These are phyloP conservation scores for Nomia melanderi DNA, from an alignment of 1,140 invertebrate species.

Conservation along the genomic window DNA sequence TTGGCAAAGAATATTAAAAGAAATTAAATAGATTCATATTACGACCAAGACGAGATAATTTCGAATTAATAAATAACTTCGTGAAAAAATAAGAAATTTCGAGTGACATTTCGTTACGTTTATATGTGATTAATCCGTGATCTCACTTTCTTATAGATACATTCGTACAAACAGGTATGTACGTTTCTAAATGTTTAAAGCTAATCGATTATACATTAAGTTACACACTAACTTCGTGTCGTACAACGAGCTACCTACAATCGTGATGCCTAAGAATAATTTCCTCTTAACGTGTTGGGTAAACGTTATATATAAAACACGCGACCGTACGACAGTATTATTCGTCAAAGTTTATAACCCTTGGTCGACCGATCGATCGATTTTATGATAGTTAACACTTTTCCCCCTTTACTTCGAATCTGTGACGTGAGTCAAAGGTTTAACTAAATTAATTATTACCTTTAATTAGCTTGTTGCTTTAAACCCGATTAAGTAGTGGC, in stretches of 20 bases:
- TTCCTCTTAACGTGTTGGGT: conserved; percentile 43
- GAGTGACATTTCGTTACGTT: conserved; percentile 16
- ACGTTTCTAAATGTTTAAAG: conserved; percentile 53
- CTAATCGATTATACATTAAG: conserved; percentile 50
- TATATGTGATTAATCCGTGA: not conserved
- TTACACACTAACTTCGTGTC: conserved; percentile 57
- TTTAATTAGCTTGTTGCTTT: conserved; percentile 58
- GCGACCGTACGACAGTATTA: conserved; percentile 24
- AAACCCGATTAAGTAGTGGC: conserved; percentile 70
- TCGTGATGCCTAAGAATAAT: conserved; percentile 58
- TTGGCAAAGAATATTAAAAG: no score
- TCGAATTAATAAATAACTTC: not conserved
- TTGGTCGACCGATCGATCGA: conserved; percentile 10
- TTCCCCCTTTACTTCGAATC: not conserved
- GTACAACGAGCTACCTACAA: conserved; percentile 58
- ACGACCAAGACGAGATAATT: not conserved
- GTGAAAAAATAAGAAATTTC: not conserved
- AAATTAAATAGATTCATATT: no score
- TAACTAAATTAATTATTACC: conserved; percentile 47
- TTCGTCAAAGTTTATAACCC: not conserved
- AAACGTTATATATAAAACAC: conserved; percentile 46
- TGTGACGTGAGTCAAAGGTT: not conserved
- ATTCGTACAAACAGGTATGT: conserved; percentile 54
- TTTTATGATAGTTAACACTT: not conserved
- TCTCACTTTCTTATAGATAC: conserved; percentile 39